Evolutionary conservation across 1,140 invertebrate species (phyloP).

Genomic region (Glossosoma conforme): DNA sequence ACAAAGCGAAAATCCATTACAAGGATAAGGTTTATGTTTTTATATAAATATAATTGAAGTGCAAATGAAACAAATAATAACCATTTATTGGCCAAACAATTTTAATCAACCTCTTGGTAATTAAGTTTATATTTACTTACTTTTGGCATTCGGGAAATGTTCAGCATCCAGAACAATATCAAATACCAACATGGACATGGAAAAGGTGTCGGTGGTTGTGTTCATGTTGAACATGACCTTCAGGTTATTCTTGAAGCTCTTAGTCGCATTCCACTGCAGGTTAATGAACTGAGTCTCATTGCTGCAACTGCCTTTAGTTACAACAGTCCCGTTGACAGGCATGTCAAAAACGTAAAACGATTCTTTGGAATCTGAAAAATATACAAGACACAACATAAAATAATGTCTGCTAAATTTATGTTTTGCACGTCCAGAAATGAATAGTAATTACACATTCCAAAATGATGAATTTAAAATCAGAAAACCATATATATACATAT

Average conservation of each 20-base stretch:
- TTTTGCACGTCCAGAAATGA: too few relatives aligned
- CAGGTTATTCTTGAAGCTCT: constrained; percentile 36
- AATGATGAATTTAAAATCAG: too few relatives aligned
- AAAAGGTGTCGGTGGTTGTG: constrained; percentile 39
- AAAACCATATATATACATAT: too few relatives aligned
- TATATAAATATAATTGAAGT: too few relatives aligned
- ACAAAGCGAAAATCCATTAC: too few relatives aligned
- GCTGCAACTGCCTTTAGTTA: constrained; percentile 43
- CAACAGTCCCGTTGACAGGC: constrained; percentile 39
- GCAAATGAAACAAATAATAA: too few relatives aligned
- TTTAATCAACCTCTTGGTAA: too few relatives aligned
- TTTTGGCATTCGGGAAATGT: constrained; percentile 21
- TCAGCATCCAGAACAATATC: constrained; percentile 30
- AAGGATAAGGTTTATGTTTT: too few relatives aligned
- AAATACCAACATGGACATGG: constrained; percentile 36
- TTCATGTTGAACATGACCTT: constrained; percentile 47
- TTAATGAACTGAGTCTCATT: constrained; percentile 41
- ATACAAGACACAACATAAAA: too few relatives aligned
- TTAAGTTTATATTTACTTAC: constrained; percentile 11
- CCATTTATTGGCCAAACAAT: too few relatives aligned
- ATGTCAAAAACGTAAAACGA: constrained; percentile 41
- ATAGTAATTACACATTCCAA: too few relatives aligned
- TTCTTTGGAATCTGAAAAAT: constrained; percentile 29
- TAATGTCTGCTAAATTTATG: too few relatives aligned
- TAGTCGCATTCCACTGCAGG: constrained; percentile 42